Evolutionary conservation across 2,113 vertebrate species (phyloP).

Genomic region (Taxidea taxus): DNA sequence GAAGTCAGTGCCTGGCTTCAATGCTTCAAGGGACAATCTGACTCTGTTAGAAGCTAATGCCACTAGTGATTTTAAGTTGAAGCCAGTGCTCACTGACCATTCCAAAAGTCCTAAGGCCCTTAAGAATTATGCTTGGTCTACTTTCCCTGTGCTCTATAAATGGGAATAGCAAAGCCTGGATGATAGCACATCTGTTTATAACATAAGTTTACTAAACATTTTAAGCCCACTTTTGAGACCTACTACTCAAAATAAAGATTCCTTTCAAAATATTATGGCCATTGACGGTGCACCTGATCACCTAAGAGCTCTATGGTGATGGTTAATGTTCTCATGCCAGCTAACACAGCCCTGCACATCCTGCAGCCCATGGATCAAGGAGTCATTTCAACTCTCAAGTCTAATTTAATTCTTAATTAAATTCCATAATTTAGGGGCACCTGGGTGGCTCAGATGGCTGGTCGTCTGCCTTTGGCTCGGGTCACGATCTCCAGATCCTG

Average conservation of each 20-base stretch:
- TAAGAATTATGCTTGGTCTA: neutral
- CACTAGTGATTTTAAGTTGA: neutral
- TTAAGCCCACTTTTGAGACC: neutral
- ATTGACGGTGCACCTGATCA: neutral
- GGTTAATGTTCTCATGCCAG: neutral
- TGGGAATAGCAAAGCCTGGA: neutral
- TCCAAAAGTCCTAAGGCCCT: neutral
- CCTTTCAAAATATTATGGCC: neutral
- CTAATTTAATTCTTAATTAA: neutral
- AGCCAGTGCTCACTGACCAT: neutral
- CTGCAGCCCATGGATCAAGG: neutral
- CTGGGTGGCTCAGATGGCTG: no score
- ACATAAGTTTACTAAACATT: neutral
- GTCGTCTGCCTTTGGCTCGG: no score
- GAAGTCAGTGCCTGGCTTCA: neutral
- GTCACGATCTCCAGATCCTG: no score
- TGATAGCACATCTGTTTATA: neutral
- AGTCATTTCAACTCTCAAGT: neutral
- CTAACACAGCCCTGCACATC: neutral
- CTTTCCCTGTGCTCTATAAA: neutral
- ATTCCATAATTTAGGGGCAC: no score
- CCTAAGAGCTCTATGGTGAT: neutral
- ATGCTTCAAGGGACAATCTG: neutral
- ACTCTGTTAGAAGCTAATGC: neutral
- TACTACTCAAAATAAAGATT: neutral